These are phyloP conservation scores for Watsonalla cultraria DNA, from an alignment of 2,888 invertebrate genomes.

Conservation along the genomic window DNA sequence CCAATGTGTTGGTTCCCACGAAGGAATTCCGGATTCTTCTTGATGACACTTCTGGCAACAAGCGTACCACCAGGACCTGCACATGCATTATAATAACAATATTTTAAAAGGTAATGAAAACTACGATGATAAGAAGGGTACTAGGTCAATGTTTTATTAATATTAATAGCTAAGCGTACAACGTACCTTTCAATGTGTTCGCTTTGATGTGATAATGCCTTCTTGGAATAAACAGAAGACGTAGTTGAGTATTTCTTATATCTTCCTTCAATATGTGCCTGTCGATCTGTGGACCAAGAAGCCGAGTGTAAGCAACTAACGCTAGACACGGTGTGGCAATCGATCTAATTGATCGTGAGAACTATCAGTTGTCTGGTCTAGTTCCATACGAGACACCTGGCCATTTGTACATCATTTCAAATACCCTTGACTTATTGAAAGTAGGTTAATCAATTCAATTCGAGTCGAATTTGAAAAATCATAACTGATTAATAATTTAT, in stretches of 20 bases:
- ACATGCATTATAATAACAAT: not conserved
- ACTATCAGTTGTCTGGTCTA: constrained; percentile 26
- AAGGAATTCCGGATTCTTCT: constrained; percentile 83
- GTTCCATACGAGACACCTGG: constrained; percentile 18
- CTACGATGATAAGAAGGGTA: not conserved
- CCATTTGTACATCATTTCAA: constrained; percentile 11
- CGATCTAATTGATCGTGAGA: constrained; percentile 47
- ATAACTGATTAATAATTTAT: too few relatives aligned
- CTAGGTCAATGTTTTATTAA: not conserved
- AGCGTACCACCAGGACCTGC: constrained; percentile 90
- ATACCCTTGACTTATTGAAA: not conserved
- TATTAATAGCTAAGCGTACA: not conserved
- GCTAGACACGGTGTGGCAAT: constrained; percentile 30
- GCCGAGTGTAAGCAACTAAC: constrained; percentile 30
- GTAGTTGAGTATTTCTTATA: constrained; percentile 75
- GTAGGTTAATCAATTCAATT: too few relatives aligned
- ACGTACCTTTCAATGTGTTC: constrained; percentile 71
- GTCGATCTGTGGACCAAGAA: constrained; percentile 58
- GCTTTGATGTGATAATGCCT: constrained; percentile 67
- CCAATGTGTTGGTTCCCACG: constrained; percentile 92
- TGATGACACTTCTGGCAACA: constrained; percentile 89
- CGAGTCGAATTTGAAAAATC: too few relatives aligned
- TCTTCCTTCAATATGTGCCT: constrained; percentile 71
- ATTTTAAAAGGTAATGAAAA: not conserved
- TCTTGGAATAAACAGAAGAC: constrained; percentile 72